A percentile compares a stretch with the other conserved stretches of the same genome.
Conservation (phyloP, 2,888 invertebrate species). For the Polyommatus icarus region DNA sequence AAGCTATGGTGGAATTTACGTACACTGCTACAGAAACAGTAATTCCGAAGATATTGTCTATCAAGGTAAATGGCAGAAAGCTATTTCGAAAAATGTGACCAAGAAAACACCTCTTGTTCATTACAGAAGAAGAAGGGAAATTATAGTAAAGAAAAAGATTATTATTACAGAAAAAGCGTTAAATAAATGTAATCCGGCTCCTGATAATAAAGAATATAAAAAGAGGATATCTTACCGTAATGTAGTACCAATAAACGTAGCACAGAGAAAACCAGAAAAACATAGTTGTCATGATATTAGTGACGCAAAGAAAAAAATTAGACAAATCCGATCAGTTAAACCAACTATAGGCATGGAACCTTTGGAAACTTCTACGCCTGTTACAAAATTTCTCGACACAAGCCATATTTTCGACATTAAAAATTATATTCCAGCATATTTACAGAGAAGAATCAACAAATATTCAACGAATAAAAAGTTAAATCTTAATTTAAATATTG, state of each 20-base stretch:
- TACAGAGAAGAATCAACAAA: constrained; percentile 39
- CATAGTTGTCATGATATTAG: neutral
- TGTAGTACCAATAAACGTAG: neutral
- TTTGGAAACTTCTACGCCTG: neutral
- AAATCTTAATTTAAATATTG: constrained; percentile 25
- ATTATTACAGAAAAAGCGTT: neutral
- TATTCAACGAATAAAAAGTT: constrained; percentile 22
- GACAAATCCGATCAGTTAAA: neutral
- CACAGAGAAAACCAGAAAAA: neutral
- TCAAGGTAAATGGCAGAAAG: constrained; percentile 67
- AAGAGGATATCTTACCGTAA: neutral
- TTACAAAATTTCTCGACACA: constrained; percentile 36
- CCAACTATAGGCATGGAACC: neutral
- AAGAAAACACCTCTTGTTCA: constrained; percentile 45
- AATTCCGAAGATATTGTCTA: constrained; percentile 65
- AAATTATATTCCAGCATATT: constrained; percentile 52
- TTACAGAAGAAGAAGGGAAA: constrained; percentile 16
- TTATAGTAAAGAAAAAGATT: constrained; percentile 8
- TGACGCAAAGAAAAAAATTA: neutral
- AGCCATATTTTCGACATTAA: constrained; percentile 39
- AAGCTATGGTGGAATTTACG: constrained; percentile 60
- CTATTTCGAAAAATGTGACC: constrained; percentile 45
- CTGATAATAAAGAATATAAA: neutral
- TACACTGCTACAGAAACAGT: constrained; percentile 67
- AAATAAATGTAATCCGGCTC: neutral